phyloP scores from a whole-genome alignment of 1,140 invertebrate genomes.

The Zophobas atratus region DNA sequence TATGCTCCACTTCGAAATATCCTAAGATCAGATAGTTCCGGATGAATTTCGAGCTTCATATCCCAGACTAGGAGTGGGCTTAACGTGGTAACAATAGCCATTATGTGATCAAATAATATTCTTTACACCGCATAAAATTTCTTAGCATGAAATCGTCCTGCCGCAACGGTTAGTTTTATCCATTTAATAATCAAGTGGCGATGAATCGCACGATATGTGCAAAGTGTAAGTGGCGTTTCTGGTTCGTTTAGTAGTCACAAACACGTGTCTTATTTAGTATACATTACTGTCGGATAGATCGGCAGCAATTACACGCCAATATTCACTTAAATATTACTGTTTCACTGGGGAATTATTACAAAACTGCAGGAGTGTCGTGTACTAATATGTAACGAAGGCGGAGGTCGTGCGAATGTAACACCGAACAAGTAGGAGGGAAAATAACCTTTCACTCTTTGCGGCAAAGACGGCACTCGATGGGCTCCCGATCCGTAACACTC shows the following conservation, averaged over 20 bases:
- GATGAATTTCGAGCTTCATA: too few relatives aligned
- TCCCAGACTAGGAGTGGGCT: too few relatives aligned
- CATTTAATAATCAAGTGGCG: too few relatives aligned
- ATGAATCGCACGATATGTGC: too few relatives aligned
- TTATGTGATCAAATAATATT: too few relatives aligned
- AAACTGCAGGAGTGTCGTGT: constrained; percentile 42
- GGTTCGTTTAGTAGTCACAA: neutral
- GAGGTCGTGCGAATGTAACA: constrained; percentile 11
- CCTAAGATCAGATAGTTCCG: too few relatives aligned
- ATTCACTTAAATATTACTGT: constrained; percentile 38
- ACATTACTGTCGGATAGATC: constrained; percentile 32
- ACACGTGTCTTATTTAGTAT: constrained; percentile 25
- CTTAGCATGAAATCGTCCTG: too few relatives aligned
- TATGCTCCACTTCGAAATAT: too few relatives aligned
- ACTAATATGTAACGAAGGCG: constrained; percentile 18
- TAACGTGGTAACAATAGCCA: too few relatives aligned
- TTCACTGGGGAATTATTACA: constrained; percentile 27
- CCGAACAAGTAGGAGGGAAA: constrained; percentile 46
- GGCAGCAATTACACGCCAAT: constrained; percentile 40
- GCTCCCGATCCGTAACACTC: constrained; percentile 47
- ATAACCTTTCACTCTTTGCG: constrained; percentile 50
- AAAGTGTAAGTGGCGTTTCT: constrained; percentile 4
- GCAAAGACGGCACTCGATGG: constrained; percentile 38
- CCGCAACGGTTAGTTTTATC: too few relatives aligned
- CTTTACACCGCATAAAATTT: too few relatives aligned